Conservation (phyloP, 2,113 vertebrate genomes). For the Lucifuga dentata region DNA sequence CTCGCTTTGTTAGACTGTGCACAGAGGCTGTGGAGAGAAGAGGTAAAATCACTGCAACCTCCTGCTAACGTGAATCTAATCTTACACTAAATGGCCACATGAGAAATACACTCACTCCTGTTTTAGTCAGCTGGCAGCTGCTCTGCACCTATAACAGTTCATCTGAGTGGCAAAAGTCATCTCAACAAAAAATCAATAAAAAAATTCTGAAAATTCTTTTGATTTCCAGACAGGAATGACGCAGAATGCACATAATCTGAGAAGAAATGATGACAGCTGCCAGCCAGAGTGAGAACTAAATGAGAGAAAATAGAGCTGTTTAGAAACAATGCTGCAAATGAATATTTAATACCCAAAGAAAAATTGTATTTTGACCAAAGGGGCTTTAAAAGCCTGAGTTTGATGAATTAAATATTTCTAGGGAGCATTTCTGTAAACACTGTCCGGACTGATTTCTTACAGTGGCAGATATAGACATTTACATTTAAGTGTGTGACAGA, state of each 20-base stretch:
- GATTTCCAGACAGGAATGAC: slow-evolving; percentile 19
- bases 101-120: slow-evolving; percentile 19
- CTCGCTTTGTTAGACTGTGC: slow-evolving; percentile 90
- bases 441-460: not conserved
- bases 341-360: slow-evolving; percentile 50
- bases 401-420: slow-evolving; percentile 54
- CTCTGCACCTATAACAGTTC: slow-evolving; percentile 19
- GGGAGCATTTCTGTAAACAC: not conserved
- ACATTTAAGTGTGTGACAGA: slow-evolving; percentile 5
- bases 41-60: slow-evolving; percentile 78
- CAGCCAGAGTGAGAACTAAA: slow-evolving; percentile 57
- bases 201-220: slow-evolving; percentile 24
- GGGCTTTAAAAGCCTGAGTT: slow-evolving; percentile 38
- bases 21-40: slow-evolving; percentile 88
- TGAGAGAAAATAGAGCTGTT: slow-evolving; percentile 62
- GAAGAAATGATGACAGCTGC: slow-evolving; percentile 53
- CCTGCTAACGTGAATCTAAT: slow-evolving; percentile 23
- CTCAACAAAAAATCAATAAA: slow-evolving; percentile 1
- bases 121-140: slow-evolving; percentile 30
- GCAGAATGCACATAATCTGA: slow-evolving; percentile 12
- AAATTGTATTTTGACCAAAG: slow-evolving; percentile 31
- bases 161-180: slow-evolving; percentile 28
- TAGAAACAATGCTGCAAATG: slow-evolving; percentile 46
- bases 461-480: slow-evolving; percentile 13
- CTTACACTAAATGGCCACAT: slow-evolving; percentile 17